Base-by-base conservation (phyloP, 1,140 invertebrate species). In the Drosophila melanogaster region DNA sequence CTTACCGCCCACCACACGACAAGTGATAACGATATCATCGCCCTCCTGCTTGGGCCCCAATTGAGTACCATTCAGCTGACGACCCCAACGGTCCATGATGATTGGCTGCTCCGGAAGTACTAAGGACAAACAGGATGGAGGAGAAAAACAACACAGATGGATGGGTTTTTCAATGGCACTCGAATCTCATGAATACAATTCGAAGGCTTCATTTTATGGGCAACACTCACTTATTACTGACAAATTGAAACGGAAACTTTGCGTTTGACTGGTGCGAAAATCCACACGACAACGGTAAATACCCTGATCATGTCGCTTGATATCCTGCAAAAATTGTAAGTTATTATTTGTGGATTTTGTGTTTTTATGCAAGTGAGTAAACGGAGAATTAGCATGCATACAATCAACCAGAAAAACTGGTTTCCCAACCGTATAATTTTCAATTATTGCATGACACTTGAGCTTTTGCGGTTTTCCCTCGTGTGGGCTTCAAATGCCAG, bases 261-360 rank as follows among this genome's bases (percentile, higher is more conserved):
- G 94, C 15, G 97, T 97, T 92, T 97, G 96, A 41, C 96, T 96
- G 90, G 96, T 97, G 58, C 95, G 93, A 93, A 97, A 98, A 93
- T 98, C 97, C 57, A 98, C 96, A 74, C 97, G 93, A 92, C 97
- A 98, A 54, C 96, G 94, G 93, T 97, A 98, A 64, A 97, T 94
- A 44, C 97, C 97, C 87, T 97, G 96, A 92, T 98, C 97, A 90
- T 96, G 95, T 38, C 95, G 94, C 89, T 96, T 95, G 66, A 97
- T 95, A 92, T 96, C 95, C 80, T 96, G 94, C 58, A 90, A 90
- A 71, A 67, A 67, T 69, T 69, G 44, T 47, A 69, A 65, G 75
- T 78, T 81, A 81, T 75, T 74, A 53, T 73, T 43, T 77, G 73
- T 61, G 64, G 66, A 37, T 71, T 59, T 47, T 14, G 55, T 33